A percentile compares a stretch with the other conserved stretches of the same genome.
These are phyloP conservation scores for Anthrax anthrax DNA, from an alignment of 2,888 invertebrate species.

Conservation along the genomic window DNA sequence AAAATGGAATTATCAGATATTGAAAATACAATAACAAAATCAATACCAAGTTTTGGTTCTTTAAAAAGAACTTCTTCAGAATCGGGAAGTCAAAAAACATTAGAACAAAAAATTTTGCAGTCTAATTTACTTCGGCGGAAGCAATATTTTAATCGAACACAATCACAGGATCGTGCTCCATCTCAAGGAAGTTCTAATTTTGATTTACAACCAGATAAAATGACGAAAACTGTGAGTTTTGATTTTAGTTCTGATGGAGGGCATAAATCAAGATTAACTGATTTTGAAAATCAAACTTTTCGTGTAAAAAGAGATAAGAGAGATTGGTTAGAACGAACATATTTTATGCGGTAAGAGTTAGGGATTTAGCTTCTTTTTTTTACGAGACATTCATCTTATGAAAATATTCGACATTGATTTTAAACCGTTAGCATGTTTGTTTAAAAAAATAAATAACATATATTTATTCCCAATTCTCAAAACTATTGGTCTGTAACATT, in stretches of 20 bases:
- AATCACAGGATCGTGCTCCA: constrained; percentile 27
- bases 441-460: too few species aligned
- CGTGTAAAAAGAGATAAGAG: constrained; percentile 21
- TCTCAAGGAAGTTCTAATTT: constrained; percentile 19
- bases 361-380: too few species aligned
- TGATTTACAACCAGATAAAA: constrained; percentile 24
- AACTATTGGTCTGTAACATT: too few species aligned
- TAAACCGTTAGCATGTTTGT: too few species aligned
- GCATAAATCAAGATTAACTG: constrained; percentile 27
- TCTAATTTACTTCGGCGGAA: constrained; percentile 19
- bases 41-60: neutral
- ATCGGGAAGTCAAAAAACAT: constrained; percentile 17
- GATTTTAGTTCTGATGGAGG: constrained; percentile 24
- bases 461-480: too few species aligned
- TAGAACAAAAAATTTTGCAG: constrained; percentile 22
- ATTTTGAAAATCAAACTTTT: constrained; percentile 22
- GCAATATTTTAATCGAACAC: constrained; percentile 25
- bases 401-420: too few species aligned
- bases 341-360: constrained; percentile 31
- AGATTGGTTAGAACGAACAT: constrained; percentile 28
- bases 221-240: constrained; percentile 35
- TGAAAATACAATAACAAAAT: neutral
- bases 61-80: neutral
- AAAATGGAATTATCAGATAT: neutral
- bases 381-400: too few species aligned